Evolutionary conservation across 2,113 vertebrate genomes (phyloP).

Genomic region (Cyanoliseus patagonus): DNA sequence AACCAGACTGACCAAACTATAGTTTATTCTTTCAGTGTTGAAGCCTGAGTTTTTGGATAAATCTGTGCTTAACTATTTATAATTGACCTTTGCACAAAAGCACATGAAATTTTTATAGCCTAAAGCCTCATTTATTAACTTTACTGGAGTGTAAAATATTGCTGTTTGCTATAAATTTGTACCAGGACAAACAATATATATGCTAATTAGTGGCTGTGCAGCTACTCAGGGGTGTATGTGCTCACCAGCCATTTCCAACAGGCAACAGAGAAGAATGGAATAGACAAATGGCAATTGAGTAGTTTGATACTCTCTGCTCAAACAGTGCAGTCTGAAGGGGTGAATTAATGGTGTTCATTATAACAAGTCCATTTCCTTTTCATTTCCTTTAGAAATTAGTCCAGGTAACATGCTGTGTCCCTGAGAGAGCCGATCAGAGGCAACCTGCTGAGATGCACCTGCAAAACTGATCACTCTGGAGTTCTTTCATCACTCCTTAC

Average conservation of each 20-base stretch:
- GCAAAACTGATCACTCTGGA: conserved; percentile 50
- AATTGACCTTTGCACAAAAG: conserved; percentile 85
- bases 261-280: conserved; percentile 63
- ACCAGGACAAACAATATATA: conserved; percentile 87
- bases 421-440: conserved; percentile 57
- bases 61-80: conserved; percentile 84
- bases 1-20: conserved; percentile 65
- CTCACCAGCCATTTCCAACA: conserved; percentile 70
- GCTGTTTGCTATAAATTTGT: conserved; percentile 83
- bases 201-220: conserved; percentile 79
- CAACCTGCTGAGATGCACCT: conserved; percentile 72
- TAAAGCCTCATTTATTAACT: conserved; percentile 86
- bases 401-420: conserved; percentile 71
- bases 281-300: conserved; percentile 71
- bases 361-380: conserved; percentile 78
- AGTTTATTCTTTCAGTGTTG: conserved; percentile 58
- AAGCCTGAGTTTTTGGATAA: conserved; percentile 71
- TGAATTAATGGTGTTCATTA: conserved; percentile 79
- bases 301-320: conserved; percentile 72
- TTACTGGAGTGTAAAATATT: conserved; percentile 86
- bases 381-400: conserved; percentile 79
- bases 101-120: conserved; percentile 84
- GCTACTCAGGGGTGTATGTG: conserved; percentile 22
- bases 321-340: conserved; percentile 70
- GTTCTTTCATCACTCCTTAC: conserved; percentile 3